These are phyloP conservation scores for Hylyphantes graminicola DNA, from an alignment of 1,140 invertebrate genomes.

Conservation along the genomic window DNA sequence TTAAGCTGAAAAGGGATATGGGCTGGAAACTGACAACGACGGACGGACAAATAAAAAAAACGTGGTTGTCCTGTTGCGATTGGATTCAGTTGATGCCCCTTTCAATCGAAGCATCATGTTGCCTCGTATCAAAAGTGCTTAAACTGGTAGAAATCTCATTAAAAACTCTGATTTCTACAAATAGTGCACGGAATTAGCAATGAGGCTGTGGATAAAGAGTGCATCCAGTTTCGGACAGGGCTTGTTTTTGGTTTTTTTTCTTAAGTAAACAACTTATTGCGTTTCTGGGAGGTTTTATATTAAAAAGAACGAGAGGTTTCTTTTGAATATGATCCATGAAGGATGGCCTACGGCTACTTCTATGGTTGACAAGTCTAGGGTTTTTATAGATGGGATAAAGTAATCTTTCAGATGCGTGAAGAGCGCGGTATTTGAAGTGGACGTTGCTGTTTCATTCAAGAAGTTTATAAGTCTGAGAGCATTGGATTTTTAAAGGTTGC, in stretches of 20 bases:
- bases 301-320: background rate
- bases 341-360: too few species aligned
- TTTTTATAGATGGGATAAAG: too few species aligned
- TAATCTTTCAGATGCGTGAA: too few species aligned
- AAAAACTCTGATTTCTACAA: constrained; percentile 41
- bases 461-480: too few species aligned
- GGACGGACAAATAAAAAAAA: constrained; percentile 7
- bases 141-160: constrained; percentile 50
- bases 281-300: constrained; percentile 23
- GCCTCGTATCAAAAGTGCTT: constrained; percentile 24
- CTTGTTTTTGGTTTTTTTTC: background rate
- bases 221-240: constrained; percentile 28
- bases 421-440: too few species aligned
- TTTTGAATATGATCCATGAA: too few species aligned
- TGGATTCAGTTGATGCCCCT: constrained; percentile 7
- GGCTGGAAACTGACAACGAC: constrained; percentile 24
- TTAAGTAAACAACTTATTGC: constrained; percentile 31
- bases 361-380: too few species aligned
- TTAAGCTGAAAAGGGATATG: constrained; percentile 25
- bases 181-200: constrained; percentile 32
- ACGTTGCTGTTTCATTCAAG: too few species aligned
- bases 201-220: constrained; percentile 17
- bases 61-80: constrained; percentile 3
- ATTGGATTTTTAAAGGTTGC: too few species aligned
- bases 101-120: constrained; percentile 29